phyloP scores from a whole-genome alignment of 2,888 invertebrate species.

The Prosopocoilus inquinatus region DNA sequence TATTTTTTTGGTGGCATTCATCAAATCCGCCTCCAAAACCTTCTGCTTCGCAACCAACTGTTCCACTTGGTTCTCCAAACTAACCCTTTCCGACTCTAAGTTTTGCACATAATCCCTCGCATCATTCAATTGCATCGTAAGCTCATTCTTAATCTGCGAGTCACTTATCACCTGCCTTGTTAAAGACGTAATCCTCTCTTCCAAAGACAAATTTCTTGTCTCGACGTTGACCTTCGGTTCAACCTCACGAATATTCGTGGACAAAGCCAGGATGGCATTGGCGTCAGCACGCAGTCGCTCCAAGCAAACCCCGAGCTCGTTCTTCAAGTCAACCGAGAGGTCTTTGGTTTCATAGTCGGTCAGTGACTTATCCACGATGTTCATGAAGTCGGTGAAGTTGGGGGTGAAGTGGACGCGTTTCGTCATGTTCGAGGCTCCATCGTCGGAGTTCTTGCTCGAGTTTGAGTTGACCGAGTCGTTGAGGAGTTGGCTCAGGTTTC shows the following conservation, averaged over 20 bases:
- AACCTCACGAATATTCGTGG: conserved; percentile 25
- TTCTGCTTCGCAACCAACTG: conserved; percentile 60
- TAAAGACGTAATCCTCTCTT: conserved; percentile 37
- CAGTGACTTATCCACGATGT: conserved; percentile 61
- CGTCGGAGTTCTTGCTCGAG: conserved; percentile 27
- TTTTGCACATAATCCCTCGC: conserved; percentile 53
- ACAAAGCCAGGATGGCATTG: conserved; percentile 65
- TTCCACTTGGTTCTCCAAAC: conserved; percentile 61
- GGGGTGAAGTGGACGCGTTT: conserved; percentile 72
- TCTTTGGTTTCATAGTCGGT: conserved; percentile 56
- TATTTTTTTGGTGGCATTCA: conserved; percentile 50
- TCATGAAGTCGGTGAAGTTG: conserved; percentile 60
- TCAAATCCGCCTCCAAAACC: conserved; percentile 54
- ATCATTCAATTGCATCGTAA: conserved; percentile 58
- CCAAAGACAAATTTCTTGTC: conserved; percentile 17
- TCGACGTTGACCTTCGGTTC: conserved; percentile 12
- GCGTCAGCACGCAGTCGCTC: conserved; percentile 68
- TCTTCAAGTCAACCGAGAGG: conserved; percentile 58
- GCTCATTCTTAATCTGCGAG: conserved; percentile 44
- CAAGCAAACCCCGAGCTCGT: conserved; percentile 67
- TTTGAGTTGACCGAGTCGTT: conserved; percentile 34
- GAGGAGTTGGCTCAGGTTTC: conserved; percentile 31
- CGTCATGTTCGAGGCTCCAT: conserved; percentile 27
- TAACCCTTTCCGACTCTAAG: conserved; percentile 49
- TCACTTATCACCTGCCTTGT: conserved; percentile 40